phyloP scores from a whole-genome alignment of 2,888 invertebrate genomes.

The Rotaria socialis region DNA sequence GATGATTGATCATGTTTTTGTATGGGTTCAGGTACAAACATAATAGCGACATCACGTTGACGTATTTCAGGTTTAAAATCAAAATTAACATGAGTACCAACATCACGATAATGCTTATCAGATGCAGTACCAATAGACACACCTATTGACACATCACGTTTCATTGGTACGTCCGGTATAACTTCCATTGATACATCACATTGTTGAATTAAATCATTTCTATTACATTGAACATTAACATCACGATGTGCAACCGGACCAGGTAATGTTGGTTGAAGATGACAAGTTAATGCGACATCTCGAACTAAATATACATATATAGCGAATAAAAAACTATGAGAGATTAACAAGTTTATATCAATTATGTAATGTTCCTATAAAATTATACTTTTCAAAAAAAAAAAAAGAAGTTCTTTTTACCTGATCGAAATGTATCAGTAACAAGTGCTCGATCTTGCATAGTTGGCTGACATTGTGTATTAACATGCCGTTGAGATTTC shows the following conservation, averaged over 20 bases:
- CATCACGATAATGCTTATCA: slow-evolving; percentile 27
- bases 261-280: neutral
- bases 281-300: slow-evolving; percentile 36
- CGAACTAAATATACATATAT: neutral
- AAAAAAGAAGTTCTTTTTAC: neutral
- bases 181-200: slow-evolving; percentile 28
- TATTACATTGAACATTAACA: slow-evolving; percentile 39
- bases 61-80: slow-evolving; percentile 27
- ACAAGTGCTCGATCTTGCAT: slow-evolving; percentile 23
- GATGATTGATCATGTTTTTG: slow-evolving; percentile 21
- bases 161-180: neutral
- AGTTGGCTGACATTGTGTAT: slow-evolving; percentile 20
- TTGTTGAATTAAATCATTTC: slow-evolving; percentile 25
- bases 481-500: slow-evolving; percentile 14
- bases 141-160: slow-evolving; percentile 12
- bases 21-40: slow-evolving; percentile 12
- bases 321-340: no score
- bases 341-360: no score
- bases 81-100: slow-evolving; percentile 22
- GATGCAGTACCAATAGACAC: neutral
- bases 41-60: slow-evolving; percentile 12
- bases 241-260: slow-evolving; percentile 38
- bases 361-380: no score
- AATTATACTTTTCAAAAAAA: no score
- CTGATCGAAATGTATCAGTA: slow-evolving; percentile 33